phyloP scores from a whole-genome alignment of 2,113 vertebrate species.

The Amia ocellicauda region DNA sequence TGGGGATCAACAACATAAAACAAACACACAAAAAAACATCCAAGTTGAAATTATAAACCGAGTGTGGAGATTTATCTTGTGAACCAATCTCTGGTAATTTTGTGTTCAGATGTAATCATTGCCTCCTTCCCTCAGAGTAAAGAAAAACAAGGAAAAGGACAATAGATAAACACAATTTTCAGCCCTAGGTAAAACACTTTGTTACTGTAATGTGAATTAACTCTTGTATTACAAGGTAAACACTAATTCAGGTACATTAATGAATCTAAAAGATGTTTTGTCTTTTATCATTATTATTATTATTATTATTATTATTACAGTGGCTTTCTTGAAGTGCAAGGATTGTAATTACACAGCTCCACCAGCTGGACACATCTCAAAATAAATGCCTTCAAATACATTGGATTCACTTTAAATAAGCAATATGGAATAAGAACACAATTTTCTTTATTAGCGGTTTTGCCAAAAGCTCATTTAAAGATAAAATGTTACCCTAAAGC shows the following conservation, averaged over 20 bases:
- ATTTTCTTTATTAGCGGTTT: too few relatives aligned
- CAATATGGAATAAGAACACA: not conserved
- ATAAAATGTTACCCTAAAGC: not conserved
- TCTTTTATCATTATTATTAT: too few relatives aligned
- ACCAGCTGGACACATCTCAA: not conserved
- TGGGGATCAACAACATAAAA: too few relatives aligned
- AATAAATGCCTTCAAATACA: not conserved
- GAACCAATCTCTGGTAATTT: slow-evolving; percentile 68
- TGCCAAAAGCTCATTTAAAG: not conserved
- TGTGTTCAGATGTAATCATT: slow-evolving; percentile 70
- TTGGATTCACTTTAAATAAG: not conserved
- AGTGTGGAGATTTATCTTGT: slow-evolving; percentile 54
- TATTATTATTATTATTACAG: too few relatives aligned
- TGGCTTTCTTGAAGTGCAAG: not conserved
- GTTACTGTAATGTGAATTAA: not conserved
- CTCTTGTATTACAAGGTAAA: slow-evolving; percentile 10
- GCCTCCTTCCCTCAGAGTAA: slow-evolving; percentile 58
- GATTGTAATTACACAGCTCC: not conserved
- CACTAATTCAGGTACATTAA: not conserved
- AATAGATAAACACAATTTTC: slow-evolving; percentile 66
- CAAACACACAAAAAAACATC: too few relatives aligned
- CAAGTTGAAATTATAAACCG: slow-evolving; percentile 23
- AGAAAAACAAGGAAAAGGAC: slow-evolving; percentile 66
- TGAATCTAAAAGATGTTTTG: not conserved
- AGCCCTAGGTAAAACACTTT: slow-evolving; percentile 23